phyloP scores from a whole-genome alignment of 2,888 invertebrate genomes.

The Trichopria drosophilae region DNA sequence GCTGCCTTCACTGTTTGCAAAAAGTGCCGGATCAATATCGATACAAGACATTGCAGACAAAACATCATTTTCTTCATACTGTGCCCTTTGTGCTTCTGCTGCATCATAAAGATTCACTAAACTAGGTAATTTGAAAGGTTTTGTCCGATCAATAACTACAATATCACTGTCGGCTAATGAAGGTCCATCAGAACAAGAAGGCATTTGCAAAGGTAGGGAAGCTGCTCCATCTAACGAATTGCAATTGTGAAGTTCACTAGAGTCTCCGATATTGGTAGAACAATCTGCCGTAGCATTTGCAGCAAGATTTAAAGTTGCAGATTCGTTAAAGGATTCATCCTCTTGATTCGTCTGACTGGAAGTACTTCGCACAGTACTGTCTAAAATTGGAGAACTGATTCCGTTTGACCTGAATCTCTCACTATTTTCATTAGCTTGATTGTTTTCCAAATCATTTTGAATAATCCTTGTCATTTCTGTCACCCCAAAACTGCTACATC shows the following conservation, averaged over 20 bases:
- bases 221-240: slow-evolving; percentile 37
- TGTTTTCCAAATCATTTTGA: slow-evolving; percentile 32
- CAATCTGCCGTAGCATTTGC: too few species aligned
- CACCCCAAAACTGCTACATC: slow-evolving; percentile 13
- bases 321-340: slow-evolving; percentile 20
- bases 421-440: too few species aligned
- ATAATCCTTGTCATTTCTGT: slow-evolving; percentile 14
- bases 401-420: too few species aligned
- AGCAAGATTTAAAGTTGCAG: slow-evolving; percentile 7
- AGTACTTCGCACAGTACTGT: too few species aligned
- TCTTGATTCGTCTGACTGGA: too few species aligned
- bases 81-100: slow-evolving; percentile 44
- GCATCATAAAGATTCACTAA: slow-evolving; percentile 48
- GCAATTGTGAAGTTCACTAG: too few species aligned
- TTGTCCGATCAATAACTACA: slow-evolving; percentile 32
- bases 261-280: too few species aligned
- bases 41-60: slow-evolving; percentile 43
- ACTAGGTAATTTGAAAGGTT: slow-evolving; percentile 52
- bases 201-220: slow-evolving; percentile 32
- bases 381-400: too few species aligned
- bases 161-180: slow-evolving; percentile 33
- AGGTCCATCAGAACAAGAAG: slow-evolving; percentile 28
- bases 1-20: slow-evolving; percentile 51
- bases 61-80: slow-evolving; percentile 49
- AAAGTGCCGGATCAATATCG: slow-evolving; percentile 48